Base-by-base conservation (phyloP, 2,888 invertebrate genomes). In the Dinocampus coccinellae region DNA sequence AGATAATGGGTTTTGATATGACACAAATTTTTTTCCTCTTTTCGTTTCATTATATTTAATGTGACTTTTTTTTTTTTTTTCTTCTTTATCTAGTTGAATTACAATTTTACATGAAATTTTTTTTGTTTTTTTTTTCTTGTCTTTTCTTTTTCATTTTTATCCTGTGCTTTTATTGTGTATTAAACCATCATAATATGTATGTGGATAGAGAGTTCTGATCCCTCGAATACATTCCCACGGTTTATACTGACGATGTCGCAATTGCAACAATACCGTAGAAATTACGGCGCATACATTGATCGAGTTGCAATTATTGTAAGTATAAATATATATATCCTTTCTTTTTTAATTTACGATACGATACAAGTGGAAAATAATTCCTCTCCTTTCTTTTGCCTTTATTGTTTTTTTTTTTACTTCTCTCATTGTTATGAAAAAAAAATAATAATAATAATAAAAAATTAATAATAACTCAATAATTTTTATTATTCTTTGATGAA, bases 211-310 rank as follows among this genome's bases (percentile, higher is more conserved):
- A 24, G 52, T 22, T 52, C 65, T 65, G 65, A 36, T 66, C 66
- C 66, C 66, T 66, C 66, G 61, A 60, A 74, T 68, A 65, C 73
- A 78, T 81, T 82, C 82, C 81, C 82, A 80, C 80, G 81, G 78
- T 80, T 60, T 39, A 72, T 67, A 74, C 75, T 78, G 16, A 47
- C 47, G 78, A 78, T 80, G 78, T 80, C 78, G 82, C 81, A 79
- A 82, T 81, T 77, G 78, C 80, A 81, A 82, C 80, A 82, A 82
- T 81, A 80, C 81, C 77, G 77, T 78, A 79, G 79, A 81, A 81
- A 82, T 81, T 81, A 78, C 78, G 70, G 72, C 75, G 58, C 42
- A 29, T 6, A 29, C 53, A 52, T 74, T 74, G 77, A 78, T 79
- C 77, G 74, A 67, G 66, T 73, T 70, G 77, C 78, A 79, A 77